A percentile compares a stretch with the other conserved stretches of the same genome.
These are phyloP conservation scores for Ooceraea biroi DNA, from an alignment of 1,140 invertebrate genomes.

Conservation along the genomic window DNA sequence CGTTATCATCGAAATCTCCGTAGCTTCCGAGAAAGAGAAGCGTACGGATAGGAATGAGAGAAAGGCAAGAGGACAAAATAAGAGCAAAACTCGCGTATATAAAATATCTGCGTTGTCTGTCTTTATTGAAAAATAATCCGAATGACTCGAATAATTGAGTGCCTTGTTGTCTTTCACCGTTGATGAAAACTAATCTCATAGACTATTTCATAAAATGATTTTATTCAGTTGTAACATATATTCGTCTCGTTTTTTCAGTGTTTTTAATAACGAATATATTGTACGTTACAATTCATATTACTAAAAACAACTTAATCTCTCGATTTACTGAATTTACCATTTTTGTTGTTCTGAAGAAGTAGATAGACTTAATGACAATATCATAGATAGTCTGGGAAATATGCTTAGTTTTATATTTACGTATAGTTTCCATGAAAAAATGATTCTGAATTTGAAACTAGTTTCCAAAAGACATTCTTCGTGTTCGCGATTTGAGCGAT, in stretches of 20 bases:
- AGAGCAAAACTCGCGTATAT: slow-evolving; percentile 52
- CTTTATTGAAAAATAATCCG: slow-evolving; percentile 29
- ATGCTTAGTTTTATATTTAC: too few relatives aligned
- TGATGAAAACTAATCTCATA: neutral
- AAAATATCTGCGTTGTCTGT: slow-evolving; percentile 64
- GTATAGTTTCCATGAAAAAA: neutral
- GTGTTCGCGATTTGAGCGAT: neutral
- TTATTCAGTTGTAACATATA: too few relatives aligned
- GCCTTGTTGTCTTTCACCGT: too few relatives aligned
- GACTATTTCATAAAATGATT: neutral
- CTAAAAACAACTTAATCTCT: too few relatives aligned
- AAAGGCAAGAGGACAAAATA: slow-evolving; percentile 35
- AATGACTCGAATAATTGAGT: slow-evolving; percentile 6
- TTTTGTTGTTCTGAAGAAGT: neutral
- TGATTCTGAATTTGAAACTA: neutral
- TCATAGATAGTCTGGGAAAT: too few relatives aligned
- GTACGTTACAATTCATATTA: too few relatives aligned
- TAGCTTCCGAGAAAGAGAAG: slow-evolving; percentile 80
- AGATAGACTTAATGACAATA: too few relatives aligned
- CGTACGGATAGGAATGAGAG: slow-evolving; percentile 36
- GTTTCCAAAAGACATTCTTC: slow-evolving; percentile 8
- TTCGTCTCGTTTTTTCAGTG: too few relatives aligned
- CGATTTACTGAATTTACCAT: neutral
- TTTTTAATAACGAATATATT: too few relatives aligned
- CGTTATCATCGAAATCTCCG: slow-evolving; percentile 83